These are phyloP conservation scores for Exocentrus adspersus DNA, from an alignment of 2,888 invertebrate genomes.

Conservation along the genomic window DNA sequence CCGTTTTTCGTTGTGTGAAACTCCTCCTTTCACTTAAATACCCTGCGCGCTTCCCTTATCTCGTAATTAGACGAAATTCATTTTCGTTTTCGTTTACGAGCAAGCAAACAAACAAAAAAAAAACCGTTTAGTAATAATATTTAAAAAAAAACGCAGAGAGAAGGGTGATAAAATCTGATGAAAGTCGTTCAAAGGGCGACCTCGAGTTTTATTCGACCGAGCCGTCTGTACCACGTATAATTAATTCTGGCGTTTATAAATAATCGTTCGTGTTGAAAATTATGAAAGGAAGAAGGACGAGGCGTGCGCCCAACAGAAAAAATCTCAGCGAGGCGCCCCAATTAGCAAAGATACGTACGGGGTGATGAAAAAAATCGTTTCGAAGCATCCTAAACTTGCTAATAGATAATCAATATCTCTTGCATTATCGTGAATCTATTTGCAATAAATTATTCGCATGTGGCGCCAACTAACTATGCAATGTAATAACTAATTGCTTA, in stretches of 20 bases:
- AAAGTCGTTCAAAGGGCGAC: constrained; percentile 2
- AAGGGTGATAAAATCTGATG: constrained; percentile 14
- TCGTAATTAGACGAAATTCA: background rate
- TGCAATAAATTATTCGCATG: constrained; percentile 19
- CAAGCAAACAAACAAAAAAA: background rate
- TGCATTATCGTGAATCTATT: constrained; percentile 15
- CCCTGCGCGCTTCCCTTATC: background rate
- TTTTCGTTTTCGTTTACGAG: background rate
- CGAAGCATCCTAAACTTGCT: too few relatives aligned
- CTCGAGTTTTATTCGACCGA: constrained; percentile 16
- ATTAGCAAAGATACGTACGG: too few relatives aligned
- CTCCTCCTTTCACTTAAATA: too few relatives aligned
- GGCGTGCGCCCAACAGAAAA: background rate
- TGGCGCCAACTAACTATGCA: constrained; percentile 22
- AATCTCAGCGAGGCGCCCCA: background rate
- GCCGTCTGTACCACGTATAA: constrained; percentile 20
- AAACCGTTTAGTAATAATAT: background rate
- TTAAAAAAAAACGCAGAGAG: background rate
- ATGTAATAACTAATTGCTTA: constrained; percentile 25
- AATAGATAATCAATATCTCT: constrained; percentile 4
- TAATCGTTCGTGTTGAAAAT: constrained; percentile 21
- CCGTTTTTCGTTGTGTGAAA: too few relatives aligned
- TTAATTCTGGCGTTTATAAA: constrained; percentile 25
- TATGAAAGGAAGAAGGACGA: constrained; percentile 10
- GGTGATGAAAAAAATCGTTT: background rate